Evolutionary conservation across 2,888 invertebrate species (phyloP), one percentile per base, ranked within the genome.

Genomic region (Abrostola triplasia): DNA sequence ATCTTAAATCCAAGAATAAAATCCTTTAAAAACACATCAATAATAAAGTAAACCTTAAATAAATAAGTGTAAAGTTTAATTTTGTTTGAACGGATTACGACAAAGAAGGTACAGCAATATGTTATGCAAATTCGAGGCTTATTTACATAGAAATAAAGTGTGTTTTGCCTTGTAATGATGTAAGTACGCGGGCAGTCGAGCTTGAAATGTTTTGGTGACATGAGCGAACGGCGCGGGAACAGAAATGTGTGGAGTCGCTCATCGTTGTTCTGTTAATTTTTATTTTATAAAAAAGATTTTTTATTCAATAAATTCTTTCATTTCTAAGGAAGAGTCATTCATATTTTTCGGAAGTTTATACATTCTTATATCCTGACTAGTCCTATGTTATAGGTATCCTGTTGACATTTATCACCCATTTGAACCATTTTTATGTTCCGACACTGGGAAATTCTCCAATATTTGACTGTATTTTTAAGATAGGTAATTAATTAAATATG

Each of bases 131-230:
- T 88, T 73, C 76, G 52, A 48, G 59, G 66, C 79, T 64, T 88
- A 87, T 73, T 54, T 10, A 8, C 63, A 65, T 67, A 60, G 36
- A 0, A 0, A 59, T 73, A 79, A 68, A 57, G 36, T 52, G 60
- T 57, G 53, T 64, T 71, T 74, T 63, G 38, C 69, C 60, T 62
- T 70, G 76, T 64, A 64, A 67, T 81, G 83, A 82, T 85, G 82
- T 77, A 81, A 77, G 79, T 84, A 83, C 82, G 76, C 68, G 80
- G 79, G 82, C 86, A 89, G 88, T 86, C 86, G 83, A 84, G 90
- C 89, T 90, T 91, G 90, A 93, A 93, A 93, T 93, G 93, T 93
- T 93, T 93, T 93, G 93, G 93, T 94, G 94, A 94, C 94, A 94
- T 91, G 92, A 88, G 85, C 88, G 86, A 88, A 88, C 88, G 89